These are phyloP conservation scores for Echinarachnius parma DNA, from an alignment of 53 echinoderm and acorn worm species.

Conservation along the genomic window DNA sequence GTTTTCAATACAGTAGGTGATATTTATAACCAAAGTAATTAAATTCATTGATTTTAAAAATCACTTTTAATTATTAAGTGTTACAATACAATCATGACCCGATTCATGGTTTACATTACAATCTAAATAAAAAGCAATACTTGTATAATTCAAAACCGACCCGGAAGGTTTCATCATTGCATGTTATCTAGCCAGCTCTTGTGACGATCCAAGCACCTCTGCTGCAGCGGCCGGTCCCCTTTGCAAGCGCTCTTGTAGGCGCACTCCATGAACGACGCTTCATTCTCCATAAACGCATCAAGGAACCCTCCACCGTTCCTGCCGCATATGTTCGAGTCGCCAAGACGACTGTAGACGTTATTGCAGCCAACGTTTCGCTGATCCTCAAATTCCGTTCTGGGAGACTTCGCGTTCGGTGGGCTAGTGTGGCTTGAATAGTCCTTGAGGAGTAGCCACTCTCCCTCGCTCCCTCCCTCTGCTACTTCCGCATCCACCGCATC, in stretches of 20 bases:
- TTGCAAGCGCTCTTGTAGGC: conserved; percentile 7
- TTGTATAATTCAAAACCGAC: no score
- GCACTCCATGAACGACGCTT: conserved; percentile 13
- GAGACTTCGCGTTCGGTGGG: conserved; percentile 8
- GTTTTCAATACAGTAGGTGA: no score
- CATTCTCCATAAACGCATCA: not conserved
- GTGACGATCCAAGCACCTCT: conserved; percentile 34
- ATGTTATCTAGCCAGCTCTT: conserved; percentile 23
- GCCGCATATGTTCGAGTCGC: not conserved
- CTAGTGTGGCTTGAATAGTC: conserved; percentile 6
- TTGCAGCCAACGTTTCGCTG: no score
- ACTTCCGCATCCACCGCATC: conserved; percentile 1
- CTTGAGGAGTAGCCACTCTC: conserved; percentile 26
- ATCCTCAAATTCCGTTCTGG: no score
- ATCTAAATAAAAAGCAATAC: no score
- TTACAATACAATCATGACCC: no score
- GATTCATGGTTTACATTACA: no score
- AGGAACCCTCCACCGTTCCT: not conserved
- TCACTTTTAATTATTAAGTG: no score
- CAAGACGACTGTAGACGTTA: not conserved
- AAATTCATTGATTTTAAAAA: no score
- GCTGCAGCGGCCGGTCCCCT: conserved; percentile 6
- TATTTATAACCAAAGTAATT: no score
- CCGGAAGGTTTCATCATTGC: no score
- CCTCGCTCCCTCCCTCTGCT: conserved; percentile 12